Percentiles rank a stretch among this genome's conserved stretches.
phyloP scores from a whole-genome alignment of 2,888 invertebrate genomes.

The Nomada ruficornis region DNA sequence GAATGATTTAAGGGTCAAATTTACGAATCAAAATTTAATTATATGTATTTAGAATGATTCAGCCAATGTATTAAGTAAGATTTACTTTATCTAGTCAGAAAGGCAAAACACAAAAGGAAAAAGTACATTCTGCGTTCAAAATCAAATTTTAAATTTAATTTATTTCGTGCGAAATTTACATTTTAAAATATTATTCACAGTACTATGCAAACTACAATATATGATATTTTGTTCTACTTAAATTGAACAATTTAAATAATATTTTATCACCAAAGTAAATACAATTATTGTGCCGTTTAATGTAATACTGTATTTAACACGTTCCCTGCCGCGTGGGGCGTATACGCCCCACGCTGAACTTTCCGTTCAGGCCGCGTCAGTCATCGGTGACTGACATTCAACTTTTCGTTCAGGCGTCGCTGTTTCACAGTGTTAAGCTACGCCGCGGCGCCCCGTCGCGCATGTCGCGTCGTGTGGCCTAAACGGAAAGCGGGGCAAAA shows the following conservation, averaged over 20 bases:
- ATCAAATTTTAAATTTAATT: not conserved
- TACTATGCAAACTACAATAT: not conserved
- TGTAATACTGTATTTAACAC: slow-evolving; percentile 13
- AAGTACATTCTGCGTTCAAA: not conserved
- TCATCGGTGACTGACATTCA: too few species aligned
- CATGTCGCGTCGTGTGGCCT: too few species aligned
- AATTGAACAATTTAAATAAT: not conserved
- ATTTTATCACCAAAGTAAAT: not conserved
- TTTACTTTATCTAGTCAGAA: slow-evolving; percentile 29
- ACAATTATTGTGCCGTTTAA: not conserved
- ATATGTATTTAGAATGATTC: not conserved
- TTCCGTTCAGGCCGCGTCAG: too few species aligned
- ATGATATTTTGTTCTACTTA: not conserved
- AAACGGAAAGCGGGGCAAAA: too few species aligned
- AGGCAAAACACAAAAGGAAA: not conserved
- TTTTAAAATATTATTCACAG: not conserved
- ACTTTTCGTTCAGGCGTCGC: too few species aligned
- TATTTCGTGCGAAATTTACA: not conserved
- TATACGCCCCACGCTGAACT: too few species aligned
- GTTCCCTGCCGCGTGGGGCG: too few species aligned
- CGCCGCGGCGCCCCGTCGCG: too few species aligned
- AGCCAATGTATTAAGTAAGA: slow-evolving; percentile 3
- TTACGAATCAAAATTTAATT: slow-evolving; percentile 7
- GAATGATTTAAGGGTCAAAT: not conserved
- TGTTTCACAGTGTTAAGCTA: too few species aligned